Conservation (phyloP, 2,797 vertebrate species). For the Pantherophis vulpinus region DNA sequence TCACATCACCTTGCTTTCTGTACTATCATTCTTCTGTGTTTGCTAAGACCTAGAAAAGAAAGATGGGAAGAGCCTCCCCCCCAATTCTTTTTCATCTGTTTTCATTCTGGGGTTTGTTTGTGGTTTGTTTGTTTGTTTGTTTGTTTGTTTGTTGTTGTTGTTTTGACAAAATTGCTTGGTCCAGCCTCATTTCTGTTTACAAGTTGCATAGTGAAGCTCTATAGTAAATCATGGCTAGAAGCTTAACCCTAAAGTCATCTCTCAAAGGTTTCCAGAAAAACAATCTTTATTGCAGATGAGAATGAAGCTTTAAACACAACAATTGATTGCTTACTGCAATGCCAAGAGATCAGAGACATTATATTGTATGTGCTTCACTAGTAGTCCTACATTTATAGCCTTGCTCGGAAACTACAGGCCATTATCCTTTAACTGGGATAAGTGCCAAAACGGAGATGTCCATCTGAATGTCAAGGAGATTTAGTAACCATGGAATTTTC, state of each 20-base stretch:
- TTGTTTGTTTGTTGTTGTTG: too few species aligned
- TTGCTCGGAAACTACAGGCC: background rate
- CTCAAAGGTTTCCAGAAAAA: background rate
- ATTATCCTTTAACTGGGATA: background rate
- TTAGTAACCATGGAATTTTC: background rate
- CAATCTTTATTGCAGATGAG: background rate
- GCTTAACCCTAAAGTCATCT: background rate
- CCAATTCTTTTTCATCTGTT: background rate
- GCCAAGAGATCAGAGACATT: background rate
- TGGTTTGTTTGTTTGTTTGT: background rate
- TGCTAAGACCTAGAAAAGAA: background rate
- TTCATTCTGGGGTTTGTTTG: background rate
- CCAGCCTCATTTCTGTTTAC: background rate
- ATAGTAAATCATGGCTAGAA: background rate
- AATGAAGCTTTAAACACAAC: background rate
- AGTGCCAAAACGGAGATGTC: background rate
- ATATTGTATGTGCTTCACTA: background rate
- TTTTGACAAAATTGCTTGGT: background rate
- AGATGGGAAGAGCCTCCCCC: background rate
- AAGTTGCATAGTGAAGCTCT: background rate
- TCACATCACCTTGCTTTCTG: background rate
- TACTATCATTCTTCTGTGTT: background rate
- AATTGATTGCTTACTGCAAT: background rate
- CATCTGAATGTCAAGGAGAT: background rate
- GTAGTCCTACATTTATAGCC: background rate